A percentile compares a stretch with the other conserved stretches of the same genome.
Evolutionary conservation across 2,113 vertebrate genomes (phyloP).

Genomic region (Zosterops pallidus): DNA sequence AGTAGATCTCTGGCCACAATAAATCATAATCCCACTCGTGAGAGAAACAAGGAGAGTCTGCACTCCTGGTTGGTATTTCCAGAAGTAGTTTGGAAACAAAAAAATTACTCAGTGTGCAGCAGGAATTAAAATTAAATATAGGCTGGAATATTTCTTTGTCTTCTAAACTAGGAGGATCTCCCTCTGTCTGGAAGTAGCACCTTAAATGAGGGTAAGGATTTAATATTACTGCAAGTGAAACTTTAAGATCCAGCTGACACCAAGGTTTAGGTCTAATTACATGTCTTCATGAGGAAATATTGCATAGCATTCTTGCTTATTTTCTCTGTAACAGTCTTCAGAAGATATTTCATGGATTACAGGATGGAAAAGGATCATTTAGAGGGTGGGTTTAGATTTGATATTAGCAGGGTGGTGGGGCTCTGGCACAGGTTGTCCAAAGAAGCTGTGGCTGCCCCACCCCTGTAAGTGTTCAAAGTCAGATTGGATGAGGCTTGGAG

Average conservation of each 20-base stretch:
- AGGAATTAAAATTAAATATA: not conserved
- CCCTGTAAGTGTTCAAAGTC: not conserved
- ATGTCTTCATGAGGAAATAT: not conserved
- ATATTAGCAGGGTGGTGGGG: not conserved
- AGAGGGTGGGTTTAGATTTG: not conserved
- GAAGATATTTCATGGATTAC: not conserved
- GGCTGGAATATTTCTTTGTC: not conserved
- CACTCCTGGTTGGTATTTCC: not conserved
- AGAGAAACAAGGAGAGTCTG: not conserved
- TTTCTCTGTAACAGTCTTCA: not conserved
- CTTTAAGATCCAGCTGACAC: not conserved
- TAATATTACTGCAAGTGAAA: not conserved
- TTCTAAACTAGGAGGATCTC: not conserved
- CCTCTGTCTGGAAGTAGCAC: not conserved
- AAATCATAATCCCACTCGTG: not conserved
- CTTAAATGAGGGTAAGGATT: not conserved
- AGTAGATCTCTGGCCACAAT: not conserved
- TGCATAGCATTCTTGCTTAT: not conserved
- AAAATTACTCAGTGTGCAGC: not conserved
- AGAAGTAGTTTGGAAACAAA: not conserved
- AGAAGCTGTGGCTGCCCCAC: not conserved
- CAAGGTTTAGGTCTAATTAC: not conserved
- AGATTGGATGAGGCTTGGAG: accelerated
- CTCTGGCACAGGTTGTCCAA: not conserved
- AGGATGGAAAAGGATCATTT: not conserved